Percentiles rank a stretch among this genome's conserved stretches.
Evolutionary conservation across 2,888 invertebrate genomes (phyloP).

Genomic region (Selenia dentaria): DNA sequence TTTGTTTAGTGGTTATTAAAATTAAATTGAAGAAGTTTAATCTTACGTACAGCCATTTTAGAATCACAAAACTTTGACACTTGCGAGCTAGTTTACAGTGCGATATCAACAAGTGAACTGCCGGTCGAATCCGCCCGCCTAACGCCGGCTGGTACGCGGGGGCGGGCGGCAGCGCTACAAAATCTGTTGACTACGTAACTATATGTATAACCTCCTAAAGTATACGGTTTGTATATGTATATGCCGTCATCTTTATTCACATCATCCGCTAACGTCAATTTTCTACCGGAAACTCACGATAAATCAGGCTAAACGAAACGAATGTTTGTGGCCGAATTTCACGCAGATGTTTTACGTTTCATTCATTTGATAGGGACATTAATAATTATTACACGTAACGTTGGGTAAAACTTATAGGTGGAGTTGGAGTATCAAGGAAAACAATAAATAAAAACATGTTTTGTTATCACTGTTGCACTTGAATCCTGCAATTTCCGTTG

Average conservation of each 20-base stretch:
- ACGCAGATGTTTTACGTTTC: slow-evolving; percentile 24
- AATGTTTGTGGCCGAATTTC: slow-evolving; percentile 13
- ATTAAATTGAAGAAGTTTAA: neutral
- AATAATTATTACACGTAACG: too few relatives aligned
- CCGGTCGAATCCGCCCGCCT: slow-evolving; percentile 65
- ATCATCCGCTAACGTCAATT: slow-evolving; percentile 36
- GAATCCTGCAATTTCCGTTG: too few relatives aligned
- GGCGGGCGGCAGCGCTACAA: slow-evolving; percentile 58
- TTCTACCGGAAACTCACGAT: slow-evolving; percentile 34
- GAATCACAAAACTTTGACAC: slow-evolving; percentile 57
- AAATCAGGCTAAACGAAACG: slow-evolving; percentile 26
- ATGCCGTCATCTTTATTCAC: slow-evolving; percentile 54
- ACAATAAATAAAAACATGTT: too few relatives aligned
- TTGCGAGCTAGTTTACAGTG: slow-evolving; percentile 61
- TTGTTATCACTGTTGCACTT: too few relatives aligned
- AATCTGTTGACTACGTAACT: slow-evolving; percentile 28
- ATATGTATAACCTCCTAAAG: neutral
- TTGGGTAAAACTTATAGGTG: too few relatives aligned
- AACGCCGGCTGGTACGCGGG: slow-evolving; percentile 52
- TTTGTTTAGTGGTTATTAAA: too few relatives aligned
- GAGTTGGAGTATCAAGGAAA: too few relatives aligned
- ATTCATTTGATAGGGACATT: slow-evolving; percentile 22
- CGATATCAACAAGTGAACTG: slow-evolving; percentile 69
- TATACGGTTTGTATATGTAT: slow-evolving; percentile 23
- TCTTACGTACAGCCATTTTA: slow-evolving; percentile 73